Evolutionary conservation across 2,888 invertebrate genomes (phyloP).

Genomic region (Caenorhabditis parvicauda): DNA sequence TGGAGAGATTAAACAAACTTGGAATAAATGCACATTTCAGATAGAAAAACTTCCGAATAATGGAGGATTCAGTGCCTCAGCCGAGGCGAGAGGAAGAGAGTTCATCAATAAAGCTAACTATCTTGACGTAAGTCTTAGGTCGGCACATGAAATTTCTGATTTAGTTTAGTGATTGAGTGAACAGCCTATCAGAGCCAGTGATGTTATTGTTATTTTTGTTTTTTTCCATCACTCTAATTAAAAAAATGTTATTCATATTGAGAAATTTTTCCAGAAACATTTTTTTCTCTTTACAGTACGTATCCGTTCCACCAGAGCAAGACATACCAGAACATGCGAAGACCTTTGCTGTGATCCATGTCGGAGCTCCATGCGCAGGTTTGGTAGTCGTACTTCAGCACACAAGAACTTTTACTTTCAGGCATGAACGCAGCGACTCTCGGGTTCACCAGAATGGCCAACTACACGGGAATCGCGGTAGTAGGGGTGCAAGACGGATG

Average conservation of each 20-base stretch:
- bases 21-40: not conserved
- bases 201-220: too few relatives aligned
- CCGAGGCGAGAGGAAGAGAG: constrained; percentile 14
- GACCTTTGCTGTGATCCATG: constrained; percentile 79
- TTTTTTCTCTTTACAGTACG: constrained; percentile 7
- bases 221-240: too few relatives aligned
- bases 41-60: not conserved
- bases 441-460: constrained; percentile 88
- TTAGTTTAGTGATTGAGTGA: too few relatives aligned
- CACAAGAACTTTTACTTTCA: too few relatives aligned
- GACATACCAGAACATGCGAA: constrained; percentile 12
- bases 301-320: constrained; percentile 9
- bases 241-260: too few relatives aligned
- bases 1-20: not conserved
- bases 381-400: not conserved
- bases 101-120: constrained; percentile 18
- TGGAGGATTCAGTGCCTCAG: constrained; percentile 4
- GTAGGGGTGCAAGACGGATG: constrained; percentile 90
- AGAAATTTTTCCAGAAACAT: too few relatives aligned
- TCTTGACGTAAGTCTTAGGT: too few relatives aligned
- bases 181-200: too few relatives aligned
- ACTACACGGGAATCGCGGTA: constrained; percentile 87
- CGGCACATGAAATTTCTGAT: too few relatives aligned
- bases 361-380: constrained; percentile 95
- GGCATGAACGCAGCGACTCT: constrained; percentile 96